Evolutionary conservation across 2,888 invertebrate genomes (phyloP).

Genomic region (Xanthorhoe spadicearia): DNA sequence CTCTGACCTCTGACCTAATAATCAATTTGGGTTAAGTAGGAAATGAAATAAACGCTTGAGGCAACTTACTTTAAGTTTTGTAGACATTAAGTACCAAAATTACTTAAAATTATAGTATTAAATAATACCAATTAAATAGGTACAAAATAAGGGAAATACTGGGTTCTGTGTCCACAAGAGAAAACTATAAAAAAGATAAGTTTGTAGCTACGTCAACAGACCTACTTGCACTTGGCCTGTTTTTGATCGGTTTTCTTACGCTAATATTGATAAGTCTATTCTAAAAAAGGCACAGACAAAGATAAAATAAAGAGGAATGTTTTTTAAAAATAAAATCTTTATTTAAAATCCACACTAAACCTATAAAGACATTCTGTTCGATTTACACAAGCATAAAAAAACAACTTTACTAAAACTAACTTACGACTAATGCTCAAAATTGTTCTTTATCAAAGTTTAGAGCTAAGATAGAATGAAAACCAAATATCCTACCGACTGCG

Average conservation of each 20-base stretch:
- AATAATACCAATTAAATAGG: too few species aligned
- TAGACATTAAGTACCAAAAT: too few species aligned
- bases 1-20: slow-evolving; percentile 66
- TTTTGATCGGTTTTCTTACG: too few species aligned
- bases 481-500: slow-evolving; percentile 5
- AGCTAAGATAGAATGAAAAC: slow-evolving; percentile 17
- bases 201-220: too few species aligned
- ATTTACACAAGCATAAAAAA: slow-evolving; percentile 66
- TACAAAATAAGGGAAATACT: too few species aligned
- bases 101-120: too few species aligned
- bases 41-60: slow-evolving; percentile 31
- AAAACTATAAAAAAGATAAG: too few species aligned
- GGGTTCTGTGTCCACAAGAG: too few species aligned
- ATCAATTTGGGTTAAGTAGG: slow-evolving; percentile 67
- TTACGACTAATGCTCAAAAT: slow-evolving; percentile 66
- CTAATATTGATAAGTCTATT: not conserved
- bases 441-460: slow-evolving; percentile 43
- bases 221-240: too few species aligned
- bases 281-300: too few species aligned
- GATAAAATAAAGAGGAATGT: not conserved
- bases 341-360: slow-evolving; percentile 79
- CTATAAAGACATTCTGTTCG: slow-evolving; percentile 69
- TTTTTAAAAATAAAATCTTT: slow-evolving; percentile 79
- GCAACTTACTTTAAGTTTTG: too few species aligned
- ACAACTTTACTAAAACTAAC: slow-evolving; percentile 55